A percentile compares a stretch with the other conserved stretches of the same genome.
phyloP scores from a whole-genome alignment of 2,888 invertebrate genomes.

The Rhagonycha lutea region DNA sequence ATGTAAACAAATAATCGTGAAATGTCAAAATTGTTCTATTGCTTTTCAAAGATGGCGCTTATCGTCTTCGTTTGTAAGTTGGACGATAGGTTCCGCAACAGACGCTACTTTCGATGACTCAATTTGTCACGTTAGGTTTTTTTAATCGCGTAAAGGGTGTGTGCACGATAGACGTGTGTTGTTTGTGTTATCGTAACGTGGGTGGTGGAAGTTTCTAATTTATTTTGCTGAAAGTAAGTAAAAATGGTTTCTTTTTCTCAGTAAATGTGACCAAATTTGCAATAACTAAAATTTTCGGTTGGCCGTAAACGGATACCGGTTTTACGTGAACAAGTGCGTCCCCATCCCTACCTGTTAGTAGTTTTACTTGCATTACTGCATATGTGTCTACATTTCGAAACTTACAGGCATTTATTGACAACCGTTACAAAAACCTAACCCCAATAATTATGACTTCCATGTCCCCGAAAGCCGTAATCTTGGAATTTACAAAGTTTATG shows the following conservation, averaged over 20 bases:
- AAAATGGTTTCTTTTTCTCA: neutral
- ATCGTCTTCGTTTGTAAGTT: neutral
- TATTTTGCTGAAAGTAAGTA: neutral
- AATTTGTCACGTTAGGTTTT: slow-evolving; percentile 32
- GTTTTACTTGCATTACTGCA: neutral
- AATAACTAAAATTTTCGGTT: neutral
- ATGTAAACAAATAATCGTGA: too few relatives aligned
- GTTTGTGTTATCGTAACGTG: slow-evolving; percentile 42
- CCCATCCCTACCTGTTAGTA: neutral
- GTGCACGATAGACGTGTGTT: slow-evolving; percentile 33
- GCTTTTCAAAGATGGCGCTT: neutral
- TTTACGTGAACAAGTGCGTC: neutral
- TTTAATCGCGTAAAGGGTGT: slow-evolving; percentile 35
- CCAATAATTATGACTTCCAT: neutral
- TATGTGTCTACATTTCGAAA: slow-evolving; percentile 1
- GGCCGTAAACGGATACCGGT: neutral
- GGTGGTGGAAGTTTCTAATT: slow-evolving; percentile 43
- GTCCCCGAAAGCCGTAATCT: neutral
- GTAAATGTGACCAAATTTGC: neutral
- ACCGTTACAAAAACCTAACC: neutral
- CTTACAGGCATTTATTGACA: neutral
- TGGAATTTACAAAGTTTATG: neutral
- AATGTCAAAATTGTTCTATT: neutral
- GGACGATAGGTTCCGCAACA: neutral
- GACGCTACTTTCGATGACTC: slow-evolving; percentile 20